A percentile compares a stretch with the other conserved stretches of the same genome.
Evolutionary conservation across 2,797 vertebrate genomes (phyloP).

Genomic region (Amblyopsis hoosieri): DNA sequence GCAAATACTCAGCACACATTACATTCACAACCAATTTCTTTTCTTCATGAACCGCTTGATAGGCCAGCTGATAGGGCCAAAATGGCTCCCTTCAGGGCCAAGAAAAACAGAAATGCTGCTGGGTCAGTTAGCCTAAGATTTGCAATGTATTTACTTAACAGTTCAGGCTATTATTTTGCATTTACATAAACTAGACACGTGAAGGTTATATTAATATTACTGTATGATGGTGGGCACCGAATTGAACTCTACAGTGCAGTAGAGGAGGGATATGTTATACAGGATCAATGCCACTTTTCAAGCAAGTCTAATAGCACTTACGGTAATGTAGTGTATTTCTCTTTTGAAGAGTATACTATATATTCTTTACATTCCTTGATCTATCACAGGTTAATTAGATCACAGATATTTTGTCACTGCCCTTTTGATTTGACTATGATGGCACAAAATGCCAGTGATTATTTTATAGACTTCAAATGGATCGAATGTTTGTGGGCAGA

Average conservation of each 20-base stretch:
- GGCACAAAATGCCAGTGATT: constrained; percentile 59
- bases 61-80: constrained; percentile 43
- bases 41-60: constrained; percentile 50
- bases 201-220: constrained; percentile 61
- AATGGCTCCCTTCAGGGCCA: constrained; percentile 45
- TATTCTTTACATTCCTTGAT: constrained; percentile 39
- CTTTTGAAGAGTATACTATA: constrained; percentile 20
- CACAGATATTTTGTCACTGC: constrained; percentile 66
- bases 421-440: constrained; percentile 63
- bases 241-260: constrained; percentile 9
- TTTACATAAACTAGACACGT: constrained; percentile 56
- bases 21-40: constrained; percentile 38
- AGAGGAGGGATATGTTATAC: constrained; percentile 31
- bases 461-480: constrained; percentile 67
- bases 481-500: constrained; percentile 41
- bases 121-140: constrained; percentile 47
- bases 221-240: constrained; percentile 1
- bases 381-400: constrained; percentile 62
- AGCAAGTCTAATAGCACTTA: not conserved
- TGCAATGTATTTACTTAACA: constrained; percentile 48
- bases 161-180: constrained; percentile 45
- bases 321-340: too few relatives aligned
- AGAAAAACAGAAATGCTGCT: constrained; percentile 56
- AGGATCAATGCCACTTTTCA: not conserved
- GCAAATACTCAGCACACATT: constrained; percentile 26